phyloP scores from a whole-genome alignment of 2,113 vertebrate species.

The Sebastes schlegelii region DNA sequence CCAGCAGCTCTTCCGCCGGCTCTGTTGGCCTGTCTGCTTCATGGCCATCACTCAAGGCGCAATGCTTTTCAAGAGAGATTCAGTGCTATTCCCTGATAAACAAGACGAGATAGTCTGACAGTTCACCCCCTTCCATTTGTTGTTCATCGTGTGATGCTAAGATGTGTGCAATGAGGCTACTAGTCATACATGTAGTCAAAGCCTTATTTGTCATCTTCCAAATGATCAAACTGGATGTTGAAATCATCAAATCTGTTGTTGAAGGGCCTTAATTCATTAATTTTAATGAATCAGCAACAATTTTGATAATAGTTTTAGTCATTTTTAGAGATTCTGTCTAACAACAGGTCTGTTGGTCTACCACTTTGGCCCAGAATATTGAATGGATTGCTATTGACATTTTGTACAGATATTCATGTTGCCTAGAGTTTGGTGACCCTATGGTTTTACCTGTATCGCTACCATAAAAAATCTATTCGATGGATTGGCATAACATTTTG shows the following conservation, averaged over 20 bases:
- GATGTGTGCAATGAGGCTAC: not conserved
- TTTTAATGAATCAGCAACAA: not conserved
- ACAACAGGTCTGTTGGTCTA: not conserved
- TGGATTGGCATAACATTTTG: too few species aligned
- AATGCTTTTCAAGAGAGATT: slow-evolving; percentile 23
- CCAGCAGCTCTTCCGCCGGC: slow-evolving; percentile 29
- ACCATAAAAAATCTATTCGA: too few species aligned
- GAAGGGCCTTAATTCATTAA: not conserved
- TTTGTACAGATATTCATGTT: not conserved
- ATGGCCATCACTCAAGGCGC: slow-evolving; percentile 43
- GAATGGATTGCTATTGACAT: not conserved
- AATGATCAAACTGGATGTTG: not conserved
- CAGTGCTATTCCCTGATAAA: slow-evolving; percentile 25
- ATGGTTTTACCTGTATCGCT: too few species aligned
- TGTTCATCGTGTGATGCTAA: not conserved
- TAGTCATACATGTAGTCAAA: not conserved
- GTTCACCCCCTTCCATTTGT: slow-evolving; percentile 1
- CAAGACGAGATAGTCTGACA: slow-evolving; percentile 14
- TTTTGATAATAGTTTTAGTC: too few species aligned
- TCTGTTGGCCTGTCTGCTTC: slow-evolving; percentile 51
- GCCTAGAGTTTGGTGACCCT: too few species aligned
- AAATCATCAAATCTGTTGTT: not conserved
- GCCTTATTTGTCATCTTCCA: not conserved
- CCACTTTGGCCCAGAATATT: not conserved
- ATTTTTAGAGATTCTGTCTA: not conserved